Evolutionary conservation across 2,113 vertebrate species (phyloP).

Genomic region (Pseudopipra pipra): DNA sequence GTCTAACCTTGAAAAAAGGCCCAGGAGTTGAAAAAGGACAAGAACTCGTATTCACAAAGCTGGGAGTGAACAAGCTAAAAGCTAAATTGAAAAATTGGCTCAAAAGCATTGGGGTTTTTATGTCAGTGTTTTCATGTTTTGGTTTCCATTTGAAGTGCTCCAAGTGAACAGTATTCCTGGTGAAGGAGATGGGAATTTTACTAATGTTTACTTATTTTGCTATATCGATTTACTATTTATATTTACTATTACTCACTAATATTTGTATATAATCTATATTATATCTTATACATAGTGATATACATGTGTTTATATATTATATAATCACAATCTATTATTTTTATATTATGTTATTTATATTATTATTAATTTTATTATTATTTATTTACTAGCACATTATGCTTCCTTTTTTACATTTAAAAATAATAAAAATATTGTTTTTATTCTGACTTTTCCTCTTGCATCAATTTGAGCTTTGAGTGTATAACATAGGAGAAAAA

Average conservation of each 20-base stretch:
- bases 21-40: neutral
- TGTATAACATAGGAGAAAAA: neutral
- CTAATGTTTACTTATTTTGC: neutral
- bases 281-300: too few species aligned
- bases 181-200: neutral
- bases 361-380: too few species aligned
- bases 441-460: neutral
- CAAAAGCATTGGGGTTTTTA: neutral
- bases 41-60: neutral
- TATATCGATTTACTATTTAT: neutral
- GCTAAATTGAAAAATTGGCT: neutral
- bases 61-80: neutral
- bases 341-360: too few species aligned
- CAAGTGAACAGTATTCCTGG: neutral
- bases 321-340: too few species aligned
- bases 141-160: neutral
- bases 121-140: neutral
- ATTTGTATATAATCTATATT: too few species aligned
- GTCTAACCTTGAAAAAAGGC: neutral
- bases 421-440: neutral
- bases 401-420: neutral
- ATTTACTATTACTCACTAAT: too few species aligned
- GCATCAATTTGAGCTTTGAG: neutral
- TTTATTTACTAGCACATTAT: neutral
- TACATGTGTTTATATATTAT: too few species aligned